Base-by-base conservation (phyloP, 1,140 invertebrate species). In the Drosophila erecta region DNA sequence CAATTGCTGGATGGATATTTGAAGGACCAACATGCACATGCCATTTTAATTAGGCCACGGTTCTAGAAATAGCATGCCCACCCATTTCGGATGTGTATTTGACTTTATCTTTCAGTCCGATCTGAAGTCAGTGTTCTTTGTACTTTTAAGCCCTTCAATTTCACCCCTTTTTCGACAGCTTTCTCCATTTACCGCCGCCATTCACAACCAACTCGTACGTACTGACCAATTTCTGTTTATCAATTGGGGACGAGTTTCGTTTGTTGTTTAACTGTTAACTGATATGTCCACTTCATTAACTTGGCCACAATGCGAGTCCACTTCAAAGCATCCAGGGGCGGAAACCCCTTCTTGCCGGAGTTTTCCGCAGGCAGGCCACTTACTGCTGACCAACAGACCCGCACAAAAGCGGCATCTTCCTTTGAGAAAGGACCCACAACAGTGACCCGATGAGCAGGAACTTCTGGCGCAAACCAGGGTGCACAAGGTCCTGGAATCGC, bases 241-340 rank as follows among this genome's bases (percentile, higher is more conserved):
- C 76, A 73, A 73, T 79, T 79, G 46, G 40, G 22, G 30, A 41
- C 22, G 58, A 51, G n/a, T 44, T 64, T 35, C 41, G 11, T 44
- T 44, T 43, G 57, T 59, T 59, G 57, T 46, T 43, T 47, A 58
- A 37, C 66, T 66, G 50, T 67, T 54, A 27, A 54, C 61, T 76
- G 81, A 84, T 85, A 80, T 80, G 80, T 85, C 62, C 81, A 85
- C 81, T 84, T 85, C 80, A 84, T 84, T 84, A 76, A 69, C 65
- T 72, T 80, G 54, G 65, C 76, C 80, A 79, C 79, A 83, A 70
- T 41, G 44, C 15, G 35, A 57, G 73, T 44, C 80, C 71, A 76
- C 80, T 84, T 84, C 81, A 85, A 81, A 81, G 38, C 56, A 56
- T 11, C 10, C 58, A 30, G 10, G 33, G 24, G 41, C n/a, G 24